A percentile compares a stretch with the other conserved stretches of the same genome.
These are phyloP conservation scores for Homarus gammarus DNA, from an alignment of 2,888 invertebrate genomes.

Conservation along the genomic window DNA sequence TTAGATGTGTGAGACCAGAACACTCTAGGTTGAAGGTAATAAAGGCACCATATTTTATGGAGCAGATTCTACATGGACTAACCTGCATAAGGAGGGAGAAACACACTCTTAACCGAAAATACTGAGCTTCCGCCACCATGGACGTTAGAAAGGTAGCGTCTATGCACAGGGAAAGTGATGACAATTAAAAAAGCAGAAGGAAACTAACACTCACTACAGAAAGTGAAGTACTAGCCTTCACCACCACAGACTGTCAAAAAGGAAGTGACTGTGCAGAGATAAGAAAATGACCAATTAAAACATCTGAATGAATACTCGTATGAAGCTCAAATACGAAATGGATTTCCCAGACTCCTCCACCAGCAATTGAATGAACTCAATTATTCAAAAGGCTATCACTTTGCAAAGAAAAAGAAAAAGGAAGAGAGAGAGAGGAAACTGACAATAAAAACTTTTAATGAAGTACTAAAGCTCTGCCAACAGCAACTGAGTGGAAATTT, in stretches of 20 bases:
- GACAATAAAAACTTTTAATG: not conserved
- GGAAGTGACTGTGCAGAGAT: not conserved
- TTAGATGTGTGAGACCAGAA: not conserved
- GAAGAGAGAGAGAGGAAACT: not conserved
- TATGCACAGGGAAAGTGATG: too few relatives aligned
- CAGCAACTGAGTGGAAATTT: not conserved
- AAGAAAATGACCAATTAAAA: too few relatives aligned
- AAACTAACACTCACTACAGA: too few relatives aligned
- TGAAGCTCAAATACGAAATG: too few relatives aligned
- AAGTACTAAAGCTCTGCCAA: not conserved
- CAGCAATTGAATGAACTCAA: too few relatives aligned
- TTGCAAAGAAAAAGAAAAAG: too few relatives aligned
- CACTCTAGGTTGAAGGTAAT: not conserved
- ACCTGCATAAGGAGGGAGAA: not conserved
- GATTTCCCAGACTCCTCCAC: too few relatives aligned
- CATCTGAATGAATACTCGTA: too few relatives aligned
- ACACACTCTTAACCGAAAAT: not conserved
- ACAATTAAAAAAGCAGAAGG: too few relatives aligned
- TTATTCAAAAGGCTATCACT: too few relatives aligned
- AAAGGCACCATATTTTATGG: slow-evolving; percentile 4
- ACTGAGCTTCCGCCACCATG: not conserved
- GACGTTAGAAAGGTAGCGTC: not conserved
- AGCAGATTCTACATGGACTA: slow-evolving; percentile 1
- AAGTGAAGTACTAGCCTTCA: too few relatives aligned
- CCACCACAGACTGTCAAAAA: too few relatives aligned